phyloP scores from a whole-genome alignment of 2,888 invertebrate genomes.

The Lacanobia wlatinum region DNA sequence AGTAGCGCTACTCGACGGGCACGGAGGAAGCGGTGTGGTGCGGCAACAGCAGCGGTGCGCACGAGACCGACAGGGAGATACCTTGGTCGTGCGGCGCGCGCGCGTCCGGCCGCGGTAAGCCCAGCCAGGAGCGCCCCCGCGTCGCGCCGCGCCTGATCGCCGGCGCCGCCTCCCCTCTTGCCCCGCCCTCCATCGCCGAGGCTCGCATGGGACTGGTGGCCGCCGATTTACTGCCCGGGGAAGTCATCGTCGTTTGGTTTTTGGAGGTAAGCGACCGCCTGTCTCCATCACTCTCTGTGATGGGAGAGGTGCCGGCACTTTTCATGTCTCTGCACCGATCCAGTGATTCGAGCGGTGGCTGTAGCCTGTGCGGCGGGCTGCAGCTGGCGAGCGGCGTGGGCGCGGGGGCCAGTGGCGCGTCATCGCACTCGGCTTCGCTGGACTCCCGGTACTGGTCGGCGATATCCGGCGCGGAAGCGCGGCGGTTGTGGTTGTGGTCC shows the following conservation, averaged over 20 bases:
- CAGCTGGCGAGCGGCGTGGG: slow-evolving; percentile 34
- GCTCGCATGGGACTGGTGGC: slow-evolving; percentile 75
- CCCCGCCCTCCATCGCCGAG: slow-evolving; percentile 46
- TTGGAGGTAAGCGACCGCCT: slow-evolving; percentile 55
- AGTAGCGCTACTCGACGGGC: slow-evolving; percentile 76
- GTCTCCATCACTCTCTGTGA: slow-evolving; percentile 59
- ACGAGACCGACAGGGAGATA: slow-evolving; percentile 66
- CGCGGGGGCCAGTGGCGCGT: slow-evolving; percentile 33
- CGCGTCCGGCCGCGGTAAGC: slow-evolving; percentile 50
- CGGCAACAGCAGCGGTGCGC: slow-evolving; percentile 71
- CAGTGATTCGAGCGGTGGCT: slow-evolving; percentile 6
- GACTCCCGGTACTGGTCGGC: slow-evolving; percentile 61
- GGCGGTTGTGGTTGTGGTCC: slow-evolving; percentile 71
- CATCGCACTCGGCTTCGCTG: slow-evolving; percentile 50
- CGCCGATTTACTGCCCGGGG: slow-evolving; percentile 74
- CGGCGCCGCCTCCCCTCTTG: slow-evolving; percentile 50
- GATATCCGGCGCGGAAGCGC: slow-evolving; percentile 74
- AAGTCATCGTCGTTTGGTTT: slow-evolving; percentile 73
- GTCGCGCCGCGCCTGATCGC: slow-evolving; percentile 63
- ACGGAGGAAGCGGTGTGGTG: slow-evolving; percentile 81
- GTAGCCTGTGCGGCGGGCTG: slow-evolving; percentile 15
- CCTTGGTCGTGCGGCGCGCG: slow-evolving; percentile 71
- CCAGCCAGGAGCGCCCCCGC: slow-evolving; percentile 68
- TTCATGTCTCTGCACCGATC: slow-evolving; percentile 42
- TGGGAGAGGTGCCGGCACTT: slow-evolving; percentile 78